phyloP scores from a whole-genome alignment of 2,888 invertebrate genomes.

The Eubasilissa splendida region DNA sequence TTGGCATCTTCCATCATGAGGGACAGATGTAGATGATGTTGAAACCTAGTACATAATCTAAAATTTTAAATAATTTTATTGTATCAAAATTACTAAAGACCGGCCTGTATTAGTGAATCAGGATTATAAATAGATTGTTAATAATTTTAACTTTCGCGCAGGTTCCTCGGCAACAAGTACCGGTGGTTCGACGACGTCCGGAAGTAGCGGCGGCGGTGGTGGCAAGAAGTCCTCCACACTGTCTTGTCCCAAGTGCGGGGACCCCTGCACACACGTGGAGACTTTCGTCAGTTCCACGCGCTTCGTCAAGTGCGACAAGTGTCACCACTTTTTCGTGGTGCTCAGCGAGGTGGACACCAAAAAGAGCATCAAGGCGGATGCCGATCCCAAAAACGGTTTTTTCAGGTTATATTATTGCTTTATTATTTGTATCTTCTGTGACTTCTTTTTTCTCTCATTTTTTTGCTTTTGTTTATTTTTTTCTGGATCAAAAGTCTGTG shows the following conservation, averaged over 20 bases:
- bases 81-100: no score
- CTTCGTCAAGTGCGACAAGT: conserved; percentile 98
- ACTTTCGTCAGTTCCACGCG: conserved; percentile 97
- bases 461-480: no score
- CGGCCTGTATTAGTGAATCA: background rate
- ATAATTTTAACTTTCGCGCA: background rate
- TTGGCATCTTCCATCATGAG: no score
- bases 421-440: background rate
- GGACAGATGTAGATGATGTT: no score
- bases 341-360: conserved; percentile 94
- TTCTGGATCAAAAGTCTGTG: no score
- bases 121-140: background rate
- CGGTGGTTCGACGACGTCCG: conserved; percentile 62
- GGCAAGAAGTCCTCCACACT: conserved; percentile 83
- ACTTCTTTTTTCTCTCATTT: background rate
- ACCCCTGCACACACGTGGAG: conserved; percentile 97
- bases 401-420: conserved; percentile 65
- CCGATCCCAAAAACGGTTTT: conserved; percentile 80
- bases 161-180: conserved; percentile 40
- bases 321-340: conserved; percentile 98
- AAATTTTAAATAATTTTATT: no score
- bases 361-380: conserved; percentile 86
- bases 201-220: conserved; percentile 65
- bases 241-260: conserved; percentile 97
- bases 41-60: no score